These are phyloP conservation scores for Osmoderma eremita DNA, from an alignment of 2,888 invertebrate species.

Conservation along the genomic window DNA sequence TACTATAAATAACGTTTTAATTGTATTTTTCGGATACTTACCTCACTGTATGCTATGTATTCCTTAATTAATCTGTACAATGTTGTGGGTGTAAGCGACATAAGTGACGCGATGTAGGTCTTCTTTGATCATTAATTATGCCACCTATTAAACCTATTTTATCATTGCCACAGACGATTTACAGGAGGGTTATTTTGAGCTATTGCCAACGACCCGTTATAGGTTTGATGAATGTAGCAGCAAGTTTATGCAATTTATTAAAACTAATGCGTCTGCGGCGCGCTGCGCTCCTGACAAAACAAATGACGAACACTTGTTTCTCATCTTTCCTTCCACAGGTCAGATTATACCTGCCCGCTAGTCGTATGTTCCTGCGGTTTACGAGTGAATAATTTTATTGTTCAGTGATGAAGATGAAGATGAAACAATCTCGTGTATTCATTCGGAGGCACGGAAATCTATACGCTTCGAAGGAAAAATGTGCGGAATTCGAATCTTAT, in stretches of 20 bases:
- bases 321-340: neutral
- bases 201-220: constrained; percentile 18
- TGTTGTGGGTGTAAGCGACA: neutral
- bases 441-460: neutral
- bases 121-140: constrained; percentile 11
- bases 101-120: constrained; percentile 2
- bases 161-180: constrained; percentile 15
- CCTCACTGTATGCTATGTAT: neutral
- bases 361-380: neutral
- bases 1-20: too few species aligned
- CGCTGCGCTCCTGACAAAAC: constrained; percentile 20
- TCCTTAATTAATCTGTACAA: neutral
- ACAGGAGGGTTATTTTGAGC: constrained; percentile 9
- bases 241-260: constrained; percentile 40
- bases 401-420: constrained; percentile 7
- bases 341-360: constrained; percentile 3
- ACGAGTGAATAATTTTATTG: constrained; percentile 14
- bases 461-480: constrained; percentile 1
- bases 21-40: too few species aligned
- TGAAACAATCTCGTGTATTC: neutral
- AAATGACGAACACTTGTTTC: constrained; percentile 38
- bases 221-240: constrained; percentile 23
- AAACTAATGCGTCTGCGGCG: constrained; percentile 32
- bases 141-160: constrained; percentile 19
- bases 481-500: constrained; percentile 5